Evolutionary conservation across 2,113 vertebrate species (phyloP).

Genomic region (Heliornis fulica): DNA sequence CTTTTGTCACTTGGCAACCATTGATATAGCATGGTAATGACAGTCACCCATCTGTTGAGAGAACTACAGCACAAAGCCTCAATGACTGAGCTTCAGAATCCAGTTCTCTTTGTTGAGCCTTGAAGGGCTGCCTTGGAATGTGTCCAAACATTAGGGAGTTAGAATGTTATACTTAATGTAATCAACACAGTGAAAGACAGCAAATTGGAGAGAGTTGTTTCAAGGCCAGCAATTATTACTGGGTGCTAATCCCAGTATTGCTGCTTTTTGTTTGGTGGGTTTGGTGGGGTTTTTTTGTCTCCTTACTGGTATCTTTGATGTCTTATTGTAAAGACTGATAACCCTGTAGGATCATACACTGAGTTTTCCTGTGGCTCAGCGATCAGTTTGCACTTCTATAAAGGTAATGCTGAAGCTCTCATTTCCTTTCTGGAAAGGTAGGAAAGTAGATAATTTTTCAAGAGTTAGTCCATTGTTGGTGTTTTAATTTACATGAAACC

Average conservation of each 20-base stretch:
- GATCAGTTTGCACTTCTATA: background rate
- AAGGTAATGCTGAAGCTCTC: background rate
- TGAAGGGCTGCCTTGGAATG: background rate
- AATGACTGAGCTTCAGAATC: background rate
- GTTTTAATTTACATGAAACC: background rate
- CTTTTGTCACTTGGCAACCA: background rate
- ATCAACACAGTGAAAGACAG: background rate
- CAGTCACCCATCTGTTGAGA: background rate
- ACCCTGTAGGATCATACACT: background rate
- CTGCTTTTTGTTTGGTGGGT: background rate
- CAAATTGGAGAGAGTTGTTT: background rate
- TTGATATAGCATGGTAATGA: fast-evolving
- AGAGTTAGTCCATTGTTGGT: background rate
- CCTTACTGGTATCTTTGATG: background rate
- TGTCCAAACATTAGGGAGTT: background rate
- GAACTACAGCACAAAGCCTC: background rate
- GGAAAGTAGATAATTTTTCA: background rate
- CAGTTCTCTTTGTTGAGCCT: background rate
- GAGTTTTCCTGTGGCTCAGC: background rate
- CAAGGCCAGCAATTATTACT: background rate
- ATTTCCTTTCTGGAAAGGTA: background rate
- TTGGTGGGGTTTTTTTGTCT: too few relatives aligned
- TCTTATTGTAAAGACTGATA: background rate
- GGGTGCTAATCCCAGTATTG: background rate
- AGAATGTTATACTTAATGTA: background rate